Evolutionary conservation across 2,888 invertebrate genomes (phyloP).

Genomic region (Vanessa cardui): DNA sequence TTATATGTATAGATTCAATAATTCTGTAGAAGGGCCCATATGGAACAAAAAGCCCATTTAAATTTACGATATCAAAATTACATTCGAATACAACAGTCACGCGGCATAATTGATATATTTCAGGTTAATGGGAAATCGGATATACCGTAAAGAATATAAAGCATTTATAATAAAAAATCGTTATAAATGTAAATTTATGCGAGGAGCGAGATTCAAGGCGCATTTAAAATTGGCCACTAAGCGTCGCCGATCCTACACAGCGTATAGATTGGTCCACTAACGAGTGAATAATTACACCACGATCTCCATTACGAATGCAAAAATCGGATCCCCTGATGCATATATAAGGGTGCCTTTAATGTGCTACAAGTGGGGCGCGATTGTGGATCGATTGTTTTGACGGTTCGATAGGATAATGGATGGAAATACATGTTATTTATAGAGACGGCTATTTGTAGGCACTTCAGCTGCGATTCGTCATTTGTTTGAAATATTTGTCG

Average conservation of each 20-base stretch:
- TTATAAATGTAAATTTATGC: conserved; percentile 48
- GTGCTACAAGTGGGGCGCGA: conserved; percentile 49
- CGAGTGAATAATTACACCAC: conserved; percentile 79
- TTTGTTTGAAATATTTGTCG: too few species aligned
- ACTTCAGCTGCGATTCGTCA: too few species aligned
- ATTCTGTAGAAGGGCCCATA: neutral
- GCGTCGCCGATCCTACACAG: conserved; percentile 43
- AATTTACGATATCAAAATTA: conserved; percentile 24
- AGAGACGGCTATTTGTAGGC: neutral
- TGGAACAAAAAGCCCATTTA: neutral
- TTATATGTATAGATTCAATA: too few species aligned
- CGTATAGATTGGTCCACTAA: conserved; percentile 72
- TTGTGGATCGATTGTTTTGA: conserved; percentile 36
- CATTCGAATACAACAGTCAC: conserved; percentile 32
- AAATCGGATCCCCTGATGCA: conserved; percentile 74
- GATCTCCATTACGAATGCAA: conserved; percentile 80
- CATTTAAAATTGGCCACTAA: conserved; percentile 55
- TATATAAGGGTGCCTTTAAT: conserved; percentile 61
- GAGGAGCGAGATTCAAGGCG: conserved; percentile 45
- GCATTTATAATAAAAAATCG: conserved; percentile 34
- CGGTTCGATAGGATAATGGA: conserved; percentile 32
- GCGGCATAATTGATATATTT: conserved; percentile 21
- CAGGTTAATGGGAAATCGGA: conserved; percentile 35
- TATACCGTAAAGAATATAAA: conserved; percentile 39
- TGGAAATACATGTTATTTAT: conserved; percentile 24